Evolutionary conservation across 2,888 invertebrate species (phyloP), one percentile per base, ranked within the genome.

Genomic region (Spisula subtruncata): DNA sequence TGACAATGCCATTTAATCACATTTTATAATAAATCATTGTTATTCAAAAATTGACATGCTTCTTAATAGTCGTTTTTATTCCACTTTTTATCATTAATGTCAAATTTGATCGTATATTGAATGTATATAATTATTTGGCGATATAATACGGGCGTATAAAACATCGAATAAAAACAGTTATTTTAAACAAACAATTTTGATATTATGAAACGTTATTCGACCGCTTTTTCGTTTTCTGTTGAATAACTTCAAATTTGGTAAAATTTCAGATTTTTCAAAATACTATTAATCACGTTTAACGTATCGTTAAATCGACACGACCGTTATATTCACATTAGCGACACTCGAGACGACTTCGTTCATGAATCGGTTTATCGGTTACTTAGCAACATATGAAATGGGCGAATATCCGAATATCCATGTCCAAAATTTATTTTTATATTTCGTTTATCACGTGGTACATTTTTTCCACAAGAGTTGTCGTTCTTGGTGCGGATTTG

Each of bases 311-410:
- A 80, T 88, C 46, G 41, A 83, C 56, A 88, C 81, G 20, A 41
- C 83, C 83, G 75, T 88, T 88, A 88, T 83, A 60, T 84, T 88
- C 79, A 83, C 88, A 88, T 88, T 88, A 88, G 81, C 88, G 84
- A 79, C 48, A 80, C 83, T 88, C 32, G 88, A 60, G 66, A 60
- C 71, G 16, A 35, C 29, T 80, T 60, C 46, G 32, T 51, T 84
- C 60, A 56, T 66, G 83, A 85, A 85, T 85, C 32, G 80, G 75
- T 85, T 85, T 80, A 85, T 71, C 79, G 35, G 88, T 88, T 46
- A 46, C 88, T 56, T 84, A 88, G 88, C 88, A 88, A 88, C 88
- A 29, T 25, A 18, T 1, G 16, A 56, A 80, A 84, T 60, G 80
- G 79, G 41, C 48, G 83, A 48, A 88, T 88, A 80, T 83, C 88